Base-by-base conservation (phyloP, 2,888 invertebrate species). In the Mythimna lalbum region DNA sequence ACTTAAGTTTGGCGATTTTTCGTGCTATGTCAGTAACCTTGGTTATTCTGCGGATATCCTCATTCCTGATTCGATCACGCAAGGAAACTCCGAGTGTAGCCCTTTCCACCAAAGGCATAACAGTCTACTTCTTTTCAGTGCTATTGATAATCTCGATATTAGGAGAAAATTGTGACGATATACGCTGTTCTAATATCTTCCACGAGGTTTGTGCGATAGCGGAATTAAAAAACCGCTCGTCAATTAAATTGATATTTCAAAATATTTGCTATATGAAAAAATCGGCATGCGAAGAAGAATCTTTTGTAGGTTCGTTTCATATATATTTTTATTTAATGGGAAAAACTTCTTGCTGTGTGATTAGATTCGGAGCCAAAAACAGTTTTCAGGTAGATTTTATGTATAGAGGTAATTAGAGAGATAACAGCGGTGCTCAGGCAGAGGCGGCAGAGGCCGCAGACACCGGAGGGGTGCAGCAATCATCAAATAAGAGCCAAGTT, bases 131-230 rank as follows among this genome's bases (percentile, higher is more conserved):
- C 63, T 80, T 83, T 77, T 49, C 78, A 86, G 87, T 62, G 50
- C 63, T 65, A 19, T 56, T 80, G 17, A 50, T 78, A 69, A 71
- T 61, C 21, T 36, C 62, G 0, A 61, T 73, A 39, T 63, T 73
- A 21, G 80, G 74, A 66, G 71, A 86, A 19, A 33, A 75, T 17
- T 94, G 93, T 75, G 82, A 86, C 19, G 62, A 86, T 17, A 86
- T 90, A 7, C 2, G 55, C 17, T 95, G 95, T 83, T 92, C 95
- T 2, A 87, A 92, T 72, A 76, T 94, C 9, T 82, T 88, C 47
- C 93, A 94, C 53, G 89, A 90, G 2, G 92, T 94, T 6, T 95
- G 95, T 79, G 93, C 91, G 5, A 72, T 83, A 59, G 83, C 86
- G 3, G 78, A 76, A 36, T 68, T 84, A 4, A 52, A 63, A 27